phyloP scores from a whole-genome alignment of 2,888 invertebrate species.

The Bombyx huttoni region DNA sequence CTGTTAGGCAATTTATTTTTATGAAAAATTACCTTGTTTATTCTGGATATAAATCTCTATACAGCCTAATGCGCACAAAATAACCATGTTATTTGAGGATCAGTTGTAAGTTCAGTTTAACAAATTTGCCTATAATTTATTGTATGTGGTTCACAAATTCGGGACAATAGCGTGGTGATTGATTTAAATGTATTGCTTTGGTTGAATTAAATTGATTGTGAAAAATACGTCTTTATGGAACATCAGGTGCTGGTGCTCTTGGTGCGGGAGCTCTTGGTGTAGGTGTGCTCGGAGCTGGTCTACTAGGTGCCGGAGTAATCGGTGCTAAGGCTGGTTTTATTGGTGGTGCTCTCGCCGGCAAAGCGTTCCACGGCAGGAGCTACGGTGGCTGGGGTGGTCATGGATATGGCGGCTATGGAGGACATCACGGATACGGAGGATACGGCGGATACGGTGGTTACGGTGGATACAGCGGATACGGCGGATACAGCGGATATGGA shows the following conservation, averaged over 20 bases:
- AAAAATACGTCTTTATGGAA: constrained; percentile 1
- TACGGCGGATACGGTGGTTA: constrained; percentile 13
- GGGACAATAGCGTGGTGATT: neutral
- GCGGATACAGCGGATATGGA: constrained; percentile 10
- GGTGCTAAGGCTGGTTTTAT: constrained; percentile 47
- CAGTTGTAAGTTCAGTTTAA: neutral
- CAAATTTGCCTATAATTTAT: constrained; percentile 1
- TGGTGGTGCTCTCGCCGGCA: constrained; percentile 45
- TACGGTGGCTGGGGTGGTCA: constrained; percentile 16
- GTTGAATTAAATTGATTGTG: too few species aligned
- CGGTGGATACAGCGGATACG: constrained; percentile 14
- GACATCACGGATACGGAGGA: constrained; percentile 1
- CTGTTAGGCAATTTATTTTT: constrained; percentile 12
- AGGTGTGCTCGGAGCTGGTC: constrained; percentile 30
- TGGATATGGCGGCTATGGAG: constrained; percentile 11
- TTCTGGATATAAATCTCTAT: constrained; percentile 4
- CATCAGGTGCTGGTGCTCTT: constrained; percentile 21
- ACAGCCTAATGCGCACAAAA: neutral
- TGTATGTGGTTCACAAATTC: neutral
- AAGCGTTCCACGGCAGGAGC: constrained; percentile 24
- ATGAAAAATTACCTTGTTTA: constrained; percentile 11
- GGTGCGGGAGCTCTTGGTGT: constrained; percentile 29
- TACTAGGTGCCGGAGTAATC: constrained; percentile 35
- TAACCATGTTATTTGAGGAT: neutral
- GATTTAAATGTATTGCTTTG: neutral